These are phyloP conservation scores for Trichonephila clavipes DNA, from an alignment of 1,140 invertebrate genomes.

Conservation along the genomic window DNA sequence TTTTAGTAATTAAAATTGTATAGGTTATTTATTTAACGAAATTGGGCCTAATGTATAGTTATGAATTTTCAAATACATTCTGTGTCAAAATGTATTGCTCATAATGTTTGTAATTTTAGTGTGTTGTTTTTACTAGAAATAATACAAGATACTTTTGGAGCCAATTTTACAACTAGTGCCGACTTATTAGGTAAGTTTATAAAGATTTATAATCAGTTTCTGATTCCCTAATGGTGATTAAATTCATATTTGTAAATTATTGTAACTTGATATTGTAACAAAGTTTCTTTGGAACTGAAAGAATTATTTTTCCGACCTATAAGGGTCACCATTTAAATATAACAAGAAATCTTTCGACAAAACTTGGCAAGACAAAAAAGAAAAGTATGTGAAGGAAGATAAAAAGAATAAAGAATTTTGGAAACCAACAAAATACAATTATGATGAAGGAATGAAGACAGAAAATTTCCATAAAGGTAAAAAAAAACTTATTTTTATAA, in stretches of 20 bases:
- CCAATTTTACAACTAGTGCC: neutral
- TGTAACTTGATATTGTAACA: too few species aligned
- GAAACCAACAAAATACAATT: neutral
- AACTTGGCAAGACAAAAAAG: constrained; percentile 48
- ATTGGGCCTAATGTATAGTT: neutral
- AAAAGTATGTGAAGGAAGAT: neutral
- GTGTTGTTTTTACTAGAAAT: neutral
- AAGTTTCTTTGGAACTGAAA: neutral
- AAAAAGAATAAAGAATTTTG: neutral
- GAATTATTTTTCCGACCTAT: neutral
- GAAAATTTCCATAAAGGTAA: neutral
- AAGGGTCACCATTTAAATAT: constrained; percentile 37
- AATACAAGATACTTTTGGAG: neutral
- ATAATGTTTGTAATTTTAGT: neutral
- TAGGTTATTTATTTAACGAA: too few species aligned
- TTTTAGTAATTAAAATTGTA: too few species aligned
- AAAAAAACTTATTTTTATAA: neutral
- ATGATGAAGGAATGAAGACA: neutral
- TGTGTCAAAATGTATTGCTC: neutral
- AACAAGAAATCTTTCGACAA: constrained; percentile 32
- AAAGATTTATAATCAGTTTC: neutral
- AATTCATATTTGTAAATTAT: too few species aligned
- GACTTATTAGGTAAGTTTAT: neutral
- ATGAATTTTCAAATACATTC: neutral
- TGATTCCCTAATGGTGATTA: neutral